Percentiles rank a stretch among this genome's conserved stretches.
Conservation (phyloP, 2,888 invertebrate genomes). For the Pyrrhosoma nymphula region DNA sequence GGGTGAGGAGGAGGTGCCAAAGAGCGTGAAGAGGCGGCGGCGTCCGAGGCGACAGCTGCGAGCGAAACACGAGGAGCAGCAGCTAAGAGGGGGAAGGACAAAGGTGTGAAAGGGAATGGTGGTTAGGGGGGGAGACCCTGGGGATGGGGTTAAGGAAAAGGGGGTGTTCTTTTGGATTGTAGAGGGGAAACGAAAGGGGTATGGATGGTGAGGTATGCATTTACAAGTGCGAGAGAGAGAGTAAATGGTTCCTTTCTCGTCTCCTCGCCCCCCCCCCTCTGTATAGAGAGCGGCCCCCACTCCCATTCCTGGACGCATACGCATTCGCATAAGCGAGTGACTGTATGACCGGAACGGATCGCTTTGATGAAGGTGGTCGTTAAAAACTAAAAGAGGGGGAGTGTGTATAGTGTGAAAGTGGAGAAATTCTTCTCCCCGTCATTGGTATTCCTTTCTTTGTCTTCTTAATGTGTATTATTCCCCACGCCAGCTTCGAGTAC, state of each 20-base stretch:
- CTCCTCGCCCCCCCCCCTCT: not conserved
- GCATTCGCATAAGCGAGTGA: not conserved
- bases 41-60: not conserved
- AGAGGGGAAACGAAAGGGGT: not conserved
- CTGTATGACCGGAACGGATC: not conserved
- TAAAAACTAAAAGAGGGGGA: not conserved
- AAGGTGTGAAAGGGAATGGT: not conserved
- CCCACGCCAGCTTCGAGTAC: not conserved
- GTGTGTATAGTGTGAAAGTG: not conserved
- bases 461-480: not conserved
- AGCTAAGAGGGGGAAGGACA: not conserved
- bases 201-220: not conserved
- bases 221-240: not conserved
- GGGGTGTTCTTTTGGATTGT: too few species aligned
- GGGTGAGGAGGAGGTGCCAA: not conserved
- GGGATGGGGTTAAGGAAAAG: not conserved
- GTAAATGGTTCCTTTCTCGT: not conserved
- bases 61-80: conserved; percentile 31
- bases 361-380: not conserved
- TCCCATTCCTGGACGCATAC: not conserved
- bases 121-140: not conserved
- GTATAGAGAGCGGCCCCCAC: not conserved
- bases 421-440: not conserved
- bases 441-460: not conserved
- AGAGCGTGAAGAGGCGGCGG: conserved; percentile 28